Evolutionary conservation across 2,888 invertebrate genomes (phyloP), one percentile per base, ranked within the genome.

Genomic region (Orthosia incerta): DNA sequence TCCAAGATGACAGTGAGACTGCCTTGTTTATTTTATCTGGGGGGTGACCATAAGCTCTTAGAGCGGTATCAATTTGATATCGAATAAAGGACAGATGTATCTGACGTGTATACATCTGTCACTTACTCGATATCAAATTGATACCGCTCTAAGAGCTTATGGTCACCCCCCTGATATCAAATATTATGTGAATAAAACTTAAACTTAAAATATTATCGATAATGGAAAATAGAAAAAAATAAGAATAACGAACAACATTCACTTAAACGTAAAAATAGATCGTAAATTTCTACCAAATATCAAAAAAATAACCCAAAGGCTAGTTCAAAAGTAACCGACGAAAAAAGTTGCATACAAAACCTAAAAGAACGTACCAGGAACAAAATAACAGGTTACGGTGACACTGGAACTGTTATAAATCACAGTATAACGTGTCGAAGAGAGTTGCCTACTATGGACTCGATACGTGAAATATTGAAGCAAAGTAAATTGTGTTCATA

Each of bases 371-470:
- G 56, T 59, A 46, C 31, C 57, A 66, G 55, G 64, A 63, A 74
- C 69, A 76, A 85, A 82, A 83, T 83, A 83, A 71, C 74, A 74
- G 74, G 66, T 70, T 51, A 50, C 70, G 60, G 18, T 83, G 71
- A 80, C 72, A 69, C 60, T 59, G 74, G 65, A 67, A 62, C 76
- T 57, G 76, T 71, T 75, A 84, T 85, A 86, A 85, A 86, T 85
- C 79, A 84, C 69, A 50, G 71, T 31, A 56, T 50, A 73, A 56
- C 63, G 59, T 67, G 74, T 57, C 70, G 69, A 53, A 60, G 59
- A 66, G 31, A 56, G 45, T 60, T 63, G 39, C 31, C 72, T 74
- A 53, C 62, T 26, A 61, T 31, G 50, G 20, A 67, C 50, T 9
- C 69, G 71, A 65, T 74, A 74, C 62, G 65, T 74, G 70, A 75